A percentile compares a stretch with the other conserved stretches of the same genome.
Evolutionary conservation across 2,888 invertebrate genomes (phyloP).

Genomic region (Eristalis intricaria): DNA sequence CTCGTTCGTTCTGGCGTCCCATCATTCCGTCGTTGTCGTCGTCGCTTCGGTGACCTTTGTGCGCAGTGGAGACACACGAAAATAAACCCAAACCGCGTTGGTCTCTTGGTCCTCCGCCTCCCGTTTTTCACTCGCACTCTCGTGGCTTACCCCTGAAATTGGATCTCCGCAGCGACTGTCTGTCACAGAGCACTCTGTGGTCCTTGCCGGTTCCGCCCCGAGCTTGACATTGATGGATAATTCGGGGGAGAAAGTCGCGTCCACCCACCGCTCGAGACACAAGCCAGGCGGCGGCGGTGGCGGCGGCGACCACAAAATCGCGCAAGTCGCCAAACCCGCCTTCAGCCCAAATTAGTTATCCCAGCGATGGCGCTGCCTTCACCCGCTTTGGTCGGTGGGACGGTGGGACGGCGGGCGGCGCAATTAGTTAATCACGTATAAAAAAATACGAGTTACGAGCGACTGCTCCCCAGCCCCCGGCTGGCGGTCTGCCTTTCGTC

Average conservation of each 20-base stretch:
- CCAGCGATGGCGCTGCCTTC: too few species aligned
- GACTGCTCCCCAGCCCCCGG: background rate
- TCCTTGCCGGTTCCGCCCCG: background rate
- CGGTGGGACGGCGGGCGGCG: too few species aligned
- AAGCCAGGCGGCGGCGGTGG: background rate
- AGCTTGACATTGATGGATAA: slow-evolving; percentile 67
- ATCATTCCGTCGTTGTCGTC: slow-evolving; percentile 34
- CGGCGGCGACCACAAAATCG: background rate
- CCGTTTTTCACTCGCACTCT: background rate
- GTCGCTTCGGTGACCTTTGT: slow-evolving; percentile 46
- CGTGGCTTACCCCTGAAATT: slow-evolving; percentile 16
- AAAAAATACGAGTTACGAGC: slow-evolving; percentile 2
- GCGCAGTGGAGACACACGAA: background rate
- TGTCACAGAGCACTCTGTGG: background rate
- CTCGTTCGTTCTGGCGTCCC: background rate
- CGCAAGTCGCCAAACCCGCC: slow-evolving; percentile 10
- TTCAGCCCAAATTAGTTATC: slow-evolving; percentile 1
- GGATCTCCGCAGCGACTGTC: background rate
- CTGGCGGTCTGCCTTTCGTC: slow-evolving; percentile 5
- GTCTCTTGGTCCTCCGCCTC: background rate
- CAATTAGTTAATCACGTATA: slow-evolving; percentile 48
- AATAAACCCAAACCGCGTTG: slow-evolving; percentile 30
- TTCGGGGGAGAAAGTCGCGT: background rate
- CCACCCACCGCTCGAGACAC: background rate
- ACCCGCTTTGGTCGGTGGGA: too few species aligned